Conservation (phyloP, 2,888 invertebrate species). For the Biston betularia region DNA sequence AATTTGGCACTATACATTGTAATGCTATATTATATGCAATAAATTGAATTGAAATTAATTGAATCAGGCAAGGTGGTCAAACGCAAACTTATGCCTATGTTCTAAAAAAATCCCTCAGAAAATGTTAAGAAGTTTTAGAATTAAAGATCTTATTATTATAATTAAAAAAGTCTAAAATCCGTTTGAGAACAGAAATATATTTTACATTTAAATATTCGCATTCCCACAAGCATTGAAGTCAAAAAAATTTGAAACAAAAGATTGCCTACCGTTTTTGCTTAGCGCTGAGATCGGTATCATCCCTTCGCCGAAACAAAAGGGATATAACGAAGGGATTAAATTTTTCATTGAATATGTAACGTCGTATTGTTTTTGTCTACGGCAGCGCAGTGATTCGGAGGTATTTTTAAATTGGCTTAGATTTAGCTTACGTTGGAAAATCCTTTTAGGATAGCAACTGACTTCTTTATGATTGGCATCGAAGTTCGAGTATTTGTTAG, state of each 20-base stretch:
- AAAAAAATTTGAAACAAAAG: neutral
- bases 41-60: too few species aligned
- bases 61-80: too few species aligned
- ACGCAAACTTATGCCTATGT: too few species aligned
- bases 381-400: constrained; percentile 14
- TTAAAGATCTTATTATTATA: too few species aligned
- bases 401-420: constrained; percentile 20
- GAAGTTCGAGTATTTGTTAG: neutral
- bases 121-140: too few species aligned
- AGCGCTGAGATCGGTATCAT: constrained; percentile 17
- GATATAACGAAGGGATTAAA: constrained; percentile 35
- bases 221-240: too few species aligned
- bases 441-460: neutral
- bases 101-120: too few species aligned
- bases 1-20: too few species aligned
- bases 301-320: constrained; percentile 26
- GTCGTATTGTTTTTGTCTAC: constrained; percentile 27
- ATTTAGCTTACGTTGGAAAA: constrained; percentile 5
- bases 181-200: too few species aligned
- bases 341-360: constrained; percentile 36
- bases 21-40: too few species aligned
- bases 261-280: constrained; percentile 7
- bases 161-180: too few species aligned
- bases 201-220: too few species aligned
- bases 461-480: neutral